phyloP scores from a whole-genome alignment of 2,797 vertebrate genomes.

The Hirundo rustica region DNA sequence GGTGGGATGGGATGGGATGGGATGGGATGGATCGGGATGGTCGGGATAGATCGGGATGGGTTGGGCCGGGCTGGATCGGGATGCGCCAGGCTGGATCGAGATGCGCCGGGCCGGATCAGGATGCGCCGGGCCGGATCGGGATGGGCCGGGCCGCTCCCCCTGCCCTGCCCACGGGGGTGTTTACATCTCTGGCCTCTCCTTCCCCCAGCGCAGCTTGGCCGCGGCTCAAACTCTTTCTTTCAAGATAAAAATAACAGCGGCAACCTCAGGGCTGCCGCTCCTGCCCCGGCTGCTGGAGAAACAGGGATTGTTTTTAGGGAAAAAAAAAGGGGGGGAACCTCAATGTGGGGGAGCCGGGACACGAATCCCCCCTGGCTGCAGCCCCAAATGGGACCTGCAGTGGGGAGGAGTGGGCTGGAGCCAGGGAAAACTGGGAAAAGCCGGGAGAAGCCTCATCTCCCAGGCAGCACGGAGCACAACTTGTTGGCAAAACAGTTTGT shows the following conservation, averaged over 20 bases:
- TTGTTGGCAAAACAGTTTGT: conserved; percentile 53
- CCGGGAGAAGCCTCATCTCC: not conserved
- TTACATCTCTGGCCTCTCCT: not conserved
- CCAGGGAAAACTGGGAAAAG: not conserved
- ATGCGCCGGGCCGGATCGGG: too few species aligned
- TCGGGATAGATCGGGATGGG: too few species aligned
- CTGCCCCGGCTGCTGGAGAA: not conserved
- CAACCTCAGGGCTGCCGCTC: not conserved
- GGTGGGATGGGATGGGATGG: not conserved
- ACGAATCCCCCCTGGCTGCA: fast-evolving
- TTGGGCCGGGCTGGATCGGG: not conserved
- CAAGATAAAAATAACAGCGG: conserved; percentile 47
- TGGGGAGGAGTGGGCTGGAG: not conserved
- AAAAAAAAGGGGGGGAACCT: fast-evolving
- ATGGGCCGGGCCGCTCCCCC: not conserved
- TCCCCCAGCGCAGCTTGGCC: not conserved
- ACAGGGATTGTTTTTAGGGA: not conserved
- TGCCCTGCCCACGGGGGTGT: not conserved
- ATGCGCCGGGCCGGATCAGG: too few species aligned
- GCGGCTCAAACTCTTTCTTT: not conserved
- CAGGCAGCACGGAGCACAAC: not conserved
- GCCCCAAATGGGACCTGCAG: fast-evolving
- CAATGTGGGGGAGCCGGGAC: fast-evolving
- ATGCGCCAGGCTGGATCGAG: too few species aligned
- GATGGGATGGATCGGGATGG: too few species aligned